Conservation (phyloP, 2,797 vertebrate species). For the Pseudopleuronectes americanus region DNA sequence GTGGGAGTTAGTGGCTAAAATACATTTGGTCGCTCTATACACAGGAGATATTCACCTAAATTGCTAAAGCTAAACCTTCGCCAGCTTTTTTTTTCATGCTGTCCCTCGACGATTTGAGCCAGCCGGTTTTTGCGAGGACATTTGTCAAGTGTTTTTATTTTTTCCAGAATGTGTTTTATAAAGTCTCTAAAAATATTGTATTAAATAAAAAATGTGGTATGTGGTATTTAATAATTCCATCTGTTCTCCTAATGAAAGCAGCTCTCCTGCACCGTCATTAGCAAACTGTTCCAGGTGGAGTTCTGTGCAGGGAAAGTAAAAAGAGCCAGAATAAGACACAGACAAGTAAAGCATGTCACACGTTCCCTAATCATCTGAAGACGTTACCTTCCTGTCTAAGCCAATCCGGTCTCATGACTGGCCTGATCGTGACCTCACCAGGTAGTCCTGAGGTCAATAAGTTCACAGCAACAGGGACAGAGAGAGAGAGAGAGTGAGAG, state of each 20-base stretch:
- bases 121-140: constrained; percentile 31
- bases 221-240: constrained; percentile 29
- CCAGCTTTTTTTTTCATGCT: constrained; percentile 35
- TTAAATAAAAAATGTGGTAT: constrained; percentile 43
- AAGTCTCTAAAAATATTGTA: constrained; percentile 30
- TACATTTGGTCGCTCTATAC: constrained; percentile 4
- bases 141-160: constrained; percentile 31
- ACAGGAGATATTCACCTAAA: constrained; percentile 29
- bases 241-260: constrained; percentile 18
- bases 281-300: constrained; percentile 13
- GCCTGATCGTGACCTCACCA: constrained; percentile 39
- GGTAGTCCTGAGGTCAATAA: constrained; percentile 40
- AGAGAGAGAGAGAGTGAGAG: too few species aligned
- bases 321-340: constrained; percentile 11
- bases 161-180: constrained; percentile 41
- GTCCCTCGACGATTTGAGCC: constrained; percentile 28
- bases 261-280: constrained; percentile 18
- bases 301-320: constrained; percentile 10
- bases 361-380: constrained; percentile 56
- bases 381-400: constrained; percentile 52
- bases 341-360: constrained; percentile 27
- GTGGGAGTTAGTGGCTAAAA: constrained; percentile 20
- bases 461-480: background rate
- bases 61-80: constrained; percentile 9
- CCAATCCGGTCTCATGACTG: constrained; percentile 58